Evolutionary conservation across 1,140 invertebrate genomes (phyloP).

Genomic region (Acromyrmex echinatior): DNA sequence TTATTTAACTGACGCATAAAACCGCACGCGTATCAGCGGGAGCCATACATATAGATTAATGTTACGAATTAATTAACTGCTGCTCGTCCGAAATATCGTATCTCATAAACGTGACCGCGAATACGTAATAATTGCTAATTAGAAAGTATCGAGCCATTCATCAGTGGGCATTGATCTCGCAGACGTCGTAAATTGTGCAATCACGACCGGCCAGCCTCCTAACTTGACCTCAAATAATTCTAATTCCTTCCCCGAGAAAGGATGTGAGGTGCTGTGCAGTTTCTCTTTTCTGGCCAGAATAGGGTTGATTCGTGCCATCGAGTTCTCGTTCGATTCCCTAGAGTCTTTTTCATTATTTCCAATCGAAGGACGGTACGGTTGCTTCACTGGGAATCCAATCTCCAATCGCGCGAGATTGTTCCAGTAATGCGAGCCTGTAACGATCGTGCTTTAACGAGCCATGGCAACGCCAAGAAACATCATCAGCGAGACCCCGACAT

Average conservation of each 20-base stretch:
- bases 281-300: constrained; percentile 18
- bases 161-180: constrained; percentile 11
- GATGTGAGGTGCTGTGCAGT: background rate
- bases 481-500: background rate
- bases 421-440: constrained; percentile 55
- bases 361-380: constrained; percentile 48
- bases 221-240: constrained; percentile 43
- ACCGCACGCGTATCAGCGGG: background rate
- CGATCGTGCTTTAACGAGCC: constrained; percentile 55
- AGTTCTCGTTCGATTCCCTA: constrained; percentile 35
- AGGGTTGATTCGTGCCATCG: constrained; percentile 35
- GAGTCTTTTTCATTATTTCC: constrained; percentile 70
- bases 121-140: constrained; percentile 43
- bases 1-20: constrained; percentile 30
- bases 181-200: constrained; percentile 45
- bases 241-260: constrained; percentile 17
- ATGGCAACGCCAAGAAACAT: constrained; percentile 18
- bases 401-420: constrained; percentile 66
- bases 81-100: background rate
- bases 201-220: constrained; percentile 30
- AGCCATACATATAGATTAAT: constrained; percentile 13
- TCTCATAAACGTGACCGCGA: background rate
- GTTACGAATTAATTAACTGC: constrained; percentile 37
- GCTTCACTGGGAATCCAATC: constrained; percentile 59
- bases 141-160: constrained; percentile 13